phyloP scores from a whole-genome alignment of 2,888 invertebrate genomes.

The Pegoplata infirma region DNA sequence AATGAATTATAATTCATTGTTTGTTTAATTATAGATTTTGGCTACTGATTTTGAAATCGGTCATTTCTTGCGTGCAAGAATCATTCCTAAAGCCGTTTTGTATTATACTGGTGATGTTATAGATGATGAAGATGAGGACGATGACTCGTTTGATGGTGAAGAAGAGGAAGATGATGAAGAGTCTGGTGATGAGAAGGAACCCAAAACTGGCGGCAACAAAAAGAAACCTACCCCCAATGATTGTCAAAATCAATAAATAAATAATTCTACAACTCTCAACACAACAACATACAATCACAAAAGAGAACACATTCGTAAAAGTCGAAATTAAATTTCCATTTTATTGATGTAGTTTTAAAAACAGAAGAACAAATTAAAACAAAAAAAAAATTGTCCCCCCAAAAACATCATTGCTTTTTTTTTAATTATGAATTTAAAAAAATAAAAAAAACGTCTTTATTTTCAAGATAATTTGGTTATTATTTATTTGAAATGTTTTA shows the following conservation, averaged over 20 bases:
- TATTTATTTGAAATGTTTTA: not conserved
- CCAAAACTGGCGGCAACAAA: slow-evolving; percentile 68
- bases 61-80: slow-evolving; percentile 96
- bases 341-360: slow-evolving; percentile 38
- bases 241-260: slow-evolving; percentile 85
- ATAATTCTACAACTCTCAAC: not conserved
- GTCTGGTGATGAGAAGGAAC: slow-evolving; percentile 82
- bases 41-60: slow-evolving; percentile 99
- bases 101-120: slow-evolving; percentile 95
- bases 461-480: slow-evolving; percentile 7
- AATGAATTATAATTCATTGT: not conserved
- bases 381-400: slow-evolving; percentile 7
- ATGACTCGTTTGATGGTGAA: slow-evolving; percentile 81
- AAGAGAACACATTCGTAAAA: slow-evolving; percentile 18
- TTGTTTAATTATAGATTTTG: slow-evolving; percentile 80
- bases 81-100: slow-evolving; percentile 97
- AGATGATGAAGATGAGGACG: slow-evolving; percentile 86
- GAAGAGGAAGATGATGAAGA: slow-evolving; percentile 80
- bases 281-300: slow-evolving; percentile 20
- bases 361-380: slow-evolving; percentile 25
- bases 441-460: slow-evolving; percentile 39
- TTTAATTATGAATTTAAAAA: slow-evolving; percentile 51
- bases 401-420: slow-evolving; percentile 31
- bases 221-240: slow-evolving; percentile 80
- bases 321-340: slow-evolving; percentile 45